Percentiles rank a stretch among this genome's conserved stretches.
These are phyloP conservation scores for Guaruba guarouba DNA, from an alignment of 2,113 vertebrate species.

Conservation along the genomic window DNA sequence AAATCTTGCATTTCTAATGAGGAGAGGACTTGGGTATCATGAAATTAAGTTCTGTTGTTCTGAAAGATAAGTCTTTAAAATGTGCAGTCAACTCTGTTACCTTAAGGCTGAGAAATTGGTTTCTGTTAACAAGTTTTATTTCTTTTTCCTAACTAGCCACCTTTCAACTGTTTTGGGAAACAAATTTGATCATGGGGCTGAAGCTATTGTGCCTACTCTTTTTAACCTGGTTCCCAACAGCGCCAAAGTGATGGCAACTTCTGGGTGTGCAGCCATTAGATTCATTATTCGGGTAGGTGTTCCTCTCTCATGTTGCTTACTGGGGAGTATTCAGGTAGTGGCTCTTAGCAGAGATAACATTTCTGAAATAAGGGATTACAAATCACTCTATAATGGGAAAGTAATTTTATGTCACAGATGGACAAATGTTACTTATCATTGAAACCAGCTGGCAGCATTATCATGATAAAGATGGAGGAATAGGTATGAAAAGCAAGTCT, in stretches of 20 bases:
- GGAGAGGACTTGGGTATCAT: background rate
- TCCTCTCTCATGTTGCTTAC: background rate
- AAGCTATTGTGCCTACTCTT: constrained; percentile 93
- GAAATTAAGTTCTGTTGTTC: background rate
- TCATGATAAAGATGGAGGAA: background rate
- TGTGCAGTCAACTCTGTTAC: background rate
- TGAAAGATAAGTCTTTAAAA: background rate
- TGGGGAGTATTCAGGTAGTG: background rate
- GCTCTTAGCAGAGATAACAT: background rate
- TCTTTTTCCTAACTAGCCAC: constrained; percentile 74
- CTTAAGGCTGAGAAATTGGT: background rate
- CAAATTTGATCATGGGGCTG: constrained; percentile 95
- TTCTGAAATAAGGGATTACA: background rate
- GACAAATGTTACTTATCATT: background rate
- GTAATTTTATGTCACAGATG: background rate
- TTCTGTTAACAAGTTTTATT: background rate
- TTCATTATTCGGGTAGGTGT: constrained; percentile 91
- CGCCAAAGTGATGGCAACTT: constrained; percentile 95
- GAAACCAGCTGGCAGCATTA: background rate
- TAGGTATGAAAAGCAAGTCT: background rate
- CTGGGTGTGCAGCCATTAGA: constrained; percentile 91
- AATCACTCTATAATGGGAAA: background rate
- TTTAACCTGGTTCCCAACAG: constrained; percentile 98
- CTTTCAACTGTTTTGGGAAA: constrained; percentile 92
- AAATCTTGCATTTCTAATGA: background rate